Conservation (phyloP, 2,888 invertebrate genomes). For the Drosophila subsilvestris region DNA sequence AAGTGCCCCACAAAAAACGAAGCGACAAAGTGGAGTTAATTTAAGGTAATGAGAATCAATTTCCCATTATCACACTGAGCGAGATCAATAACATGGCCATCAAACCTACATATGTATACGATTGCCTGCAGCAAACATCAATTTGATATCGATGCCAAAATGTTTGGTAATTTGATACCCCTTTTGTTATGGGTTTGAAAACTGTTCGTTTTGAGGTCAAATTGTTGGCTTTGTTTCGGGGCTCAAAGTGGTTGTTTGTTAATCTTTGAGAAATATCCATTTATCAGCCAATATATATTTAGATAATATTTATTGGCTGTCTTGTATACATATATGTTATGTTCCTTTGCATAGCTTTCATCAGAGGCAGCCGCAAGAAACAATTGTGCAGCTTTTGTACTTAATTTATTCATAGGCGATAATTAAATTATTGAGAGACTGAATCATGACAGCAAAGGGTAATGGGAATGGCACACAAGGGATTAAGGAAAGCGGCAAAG, state of each 20-base stretch:
- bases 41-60: too few relatives aligned
- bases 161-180: neutral
- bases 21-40: constrained; percentile 4
- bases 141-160: neutral
- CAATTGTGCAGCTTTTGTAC: constrained; percentile 41
- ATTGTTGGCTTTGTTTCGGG: neutral
- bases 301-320: neutral
- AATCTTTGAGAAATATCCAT: neutral
- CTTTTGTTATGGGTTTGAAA: neutral
- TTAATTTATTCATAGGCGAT: constrained; percentile 60
- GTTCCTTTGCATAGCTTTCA: too few relatives aligned
- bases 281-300: neutral
- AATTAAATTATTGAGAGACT: constrained; percentile 69
- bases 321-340: too few relatives aligned
- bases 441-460: constrained; percentile 43
- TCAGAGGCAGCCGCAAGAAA: constrained; percentile 47
- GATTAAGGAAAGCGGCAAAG: too few relatives aligned
- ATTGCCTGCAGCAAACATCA: neutral
- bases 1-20: constrained; percentile 6
- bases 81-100: too few relatives aligned
- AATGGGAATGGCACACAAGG: neutral
- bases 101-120: too few relatives aligned
- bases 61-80: too few relatives aligned
- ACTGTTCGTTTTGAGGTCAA: neutral
- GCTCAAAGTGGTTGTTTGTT: neutral